Conservation (phyloP, 2,113 vertebrate genomes). For the Fregata magnificens region DNA sequence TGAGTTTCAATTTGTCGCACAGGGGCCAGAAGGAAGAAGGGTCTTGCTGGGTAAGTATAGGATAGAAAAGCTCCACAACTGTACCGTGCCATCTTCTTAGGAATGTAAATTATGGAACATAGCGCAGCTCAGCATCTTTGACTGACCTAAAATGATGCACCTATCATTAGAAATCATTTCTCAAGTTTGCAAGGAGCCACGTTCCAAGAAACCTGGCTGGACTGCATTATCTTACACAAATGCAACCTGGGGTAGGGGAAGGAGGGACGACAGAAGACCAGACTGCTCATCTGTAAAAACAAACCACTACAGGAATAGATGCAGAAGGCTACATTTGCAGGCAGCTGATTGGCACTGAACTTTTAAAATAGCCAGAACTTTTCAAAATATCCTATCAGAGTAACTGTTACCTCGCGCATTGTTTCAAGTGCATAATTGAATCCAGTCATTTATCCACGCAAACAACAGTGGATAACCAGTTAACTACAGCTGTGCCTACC, state of each 20-base stretch:
- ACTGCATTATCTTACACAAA: background rate
- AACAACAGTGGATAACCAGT: background rate
- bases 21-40: background rate
- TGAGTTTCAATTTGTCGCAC: background rate
- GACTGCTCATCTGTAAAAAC: background rate
- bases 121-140: background rate
- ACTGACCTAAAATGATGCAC: background rate
- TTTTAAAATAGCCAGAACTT: background rate
- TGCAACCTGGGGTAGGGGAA: background rate
- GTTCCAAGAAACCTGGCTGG: background rate
- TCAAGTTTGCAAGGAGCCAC: background rate
- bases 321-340: background rate
- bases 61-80: background rate
- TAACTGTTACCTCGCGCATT: background rate
- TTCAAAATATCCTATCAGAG: background rate
- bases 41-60: background rate
- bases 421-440: background rate
- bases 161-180: background rate
- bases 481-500: background rate
- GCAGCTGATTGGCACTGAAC: background rate
- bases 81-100: background rate
- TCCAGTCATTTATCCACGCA: accelerated
- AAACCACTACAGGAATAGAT: background rate
- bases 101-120: accelerated
- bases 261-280: background rate